Percentiles rank a stretch among this genome's conserved stretches.
Conservation (phyloP, 2,888 invertebrate species). For the Phlogophora meticulosa region DNA sequence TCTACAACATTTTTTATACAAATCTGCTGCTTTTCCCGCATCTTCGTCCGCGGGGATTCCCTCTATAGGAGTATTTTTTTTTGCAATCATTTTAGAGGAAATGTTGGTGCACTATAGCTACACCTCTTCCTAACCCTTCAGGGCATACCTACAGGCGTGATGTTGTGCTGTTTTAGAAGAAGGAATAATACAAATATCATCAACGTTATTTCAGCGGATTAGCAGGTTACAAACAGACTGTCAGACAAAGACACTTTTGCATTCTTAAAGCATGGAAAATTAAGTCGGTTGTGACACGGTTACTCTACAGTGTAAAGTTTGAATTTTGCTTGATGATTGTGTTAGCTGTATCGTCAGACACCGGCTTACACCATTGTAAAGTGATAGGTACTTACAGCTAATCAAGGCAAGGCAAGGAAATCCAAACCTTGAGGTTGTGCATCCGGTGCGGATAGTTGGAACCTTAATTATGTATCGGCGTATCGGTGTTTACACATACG, state of each 20-base stretch:
- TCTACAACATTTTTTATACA: neutral
- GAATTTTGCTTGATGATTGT: neutral
- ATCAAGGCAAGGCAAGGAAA: slow-evolving; percentile 55
- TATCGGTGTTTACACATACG: slow-evolving; percentile 1
- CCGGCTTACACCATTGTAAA: slow-evolving; percentile 22
- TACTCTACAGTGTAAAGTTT: too few relatives aligned
- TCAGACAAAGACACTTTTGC: neutral
- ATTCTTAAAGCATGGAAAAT: too few relatives aligned
- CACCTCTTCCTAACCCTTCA: too few relatives aligned
- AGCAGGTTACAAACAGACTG: neutral
- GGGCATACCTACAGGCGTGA: too few relatives aligned
- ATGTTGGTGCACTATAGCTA: too few relatives aligned
- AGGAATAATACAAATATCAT: too few relatives aligned
- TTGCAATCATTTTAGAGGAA: too few relatives aligned
- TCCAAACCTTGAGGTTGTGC: slow-evolving; percentile 46
- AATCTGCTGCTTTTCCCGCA: neutral
- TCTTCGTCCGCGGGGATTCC: neutral
- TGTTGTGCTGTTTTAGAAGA: too few relatives aligned
- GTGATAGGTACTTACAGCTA: slow-evolving; percentile 27
- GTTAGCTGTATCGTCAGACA: neutral
- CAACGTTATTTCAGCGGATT: neutral
- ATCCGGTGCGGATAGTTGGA: slow-evolving; percentile 18
- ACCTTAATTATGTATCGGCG: slow-evolving; percentile 17
- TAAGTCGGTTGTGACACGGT: neutral
- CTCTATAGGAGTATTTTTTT: too few relatives aligned